phyloP scores from a whole-genome alignment of 2,113 vertebrate genomes.

The Tetrax tetrax region DNA sequence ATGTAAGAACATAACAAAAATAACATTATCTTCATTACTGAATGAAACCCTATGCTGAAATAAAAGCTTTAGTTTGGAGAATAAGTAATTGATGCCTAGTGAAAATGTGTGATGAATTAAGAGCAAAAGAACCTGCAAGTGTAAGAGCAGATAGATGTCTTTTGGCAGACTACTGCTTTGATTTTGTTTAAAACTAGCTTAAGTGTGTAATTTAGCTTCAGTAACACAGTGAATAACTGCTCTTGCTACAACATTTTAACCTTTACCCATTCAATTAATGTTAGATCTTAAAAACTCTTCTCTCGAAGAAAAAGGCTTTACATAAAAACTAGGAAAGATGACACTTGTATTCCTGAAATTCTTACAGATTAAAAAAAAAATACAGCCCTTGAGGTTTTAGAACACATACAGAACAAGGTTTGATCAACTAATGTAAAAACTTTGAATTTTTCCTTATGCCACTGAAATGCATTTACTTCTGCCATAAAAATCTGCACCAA shows the following conservation, averaged over 20 bases:
- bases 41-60: background rate
- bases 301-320: background rate
- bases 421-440: background rate
- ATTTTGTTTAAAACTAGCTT: slow-evolving; percentile 33
- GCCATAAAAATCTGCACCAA: background rate
- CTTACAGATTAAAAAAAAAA: background rate
- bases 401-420: background rate
- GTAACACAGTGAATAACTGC: background rate
- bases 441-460: background rate
- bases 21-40: background rate
- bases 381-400: background rate
- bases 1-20: background rate
- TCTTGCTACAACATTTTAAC: background rate
- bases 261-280: background rate
- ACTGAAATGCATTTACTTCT: background rate
- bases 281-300: background rate
- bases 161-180: background rate
- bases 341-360: background rate
- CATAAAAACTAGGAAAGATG: background rate
- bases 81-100: background rate
- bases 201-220: slow-evolving; percentile 26
- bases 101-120: background rate
- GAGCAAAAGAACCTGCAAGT: background rate
- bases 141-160: background rate
- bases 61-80: background rate